A percentile compares a stretch with the other conserved stretches of the same genome.
Evolutionary conservation across 2,888 invertebrate genomes (phyloP).

Genomic region (Eudasyphora cyanicolor): DNA sequence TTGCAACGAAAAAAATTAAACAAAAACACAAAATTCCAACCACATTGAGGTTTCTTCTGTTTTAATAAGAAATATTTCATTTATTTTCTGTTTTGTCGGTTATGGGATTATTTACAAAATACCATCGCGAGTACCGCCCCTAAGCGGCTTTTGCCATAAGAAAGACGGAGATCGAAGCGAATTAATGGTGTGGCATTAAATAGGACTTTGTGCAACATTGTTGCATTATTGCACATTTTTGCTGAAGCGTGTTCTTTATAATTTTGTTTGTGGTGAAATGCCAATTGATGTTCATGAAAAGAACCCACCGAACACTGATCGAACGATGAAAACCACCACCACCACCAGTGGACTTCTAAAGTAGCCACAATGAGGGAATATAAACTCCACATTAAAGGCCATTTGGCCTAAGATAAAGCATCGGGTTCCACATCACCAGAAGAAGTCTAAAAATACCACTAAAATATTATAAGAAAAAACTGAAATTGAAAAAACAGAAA

Average conservation of each 20-base stretch:
- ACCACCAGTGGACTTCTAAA: background rate
- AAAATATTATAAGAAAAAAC: background rate
- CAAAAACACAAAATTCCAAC: background rate
- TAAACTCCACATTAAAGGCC: background rate
- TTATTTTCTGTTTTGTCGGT: background rate
- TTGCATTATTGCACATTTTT: slow-evolving; percentile 43
- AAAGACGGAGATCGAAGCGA: background rate
- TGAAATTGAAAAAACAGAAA: slow-evolving; percentile 30
- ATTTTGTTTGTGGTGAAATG: slow-evolving; percentile 12
- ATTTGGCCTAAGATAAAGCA: background rate
- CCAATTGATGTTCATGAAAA: background rate
- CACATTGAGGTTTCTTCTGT: background rate
- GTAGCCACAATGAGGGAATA: background rate
- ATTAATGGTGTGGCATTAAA: slow-evolving; percentile 3
- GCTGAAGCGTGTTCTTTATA: slow-evolving; percentile 32
- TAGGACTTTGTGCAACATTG: slow-evolving; percentile 48
- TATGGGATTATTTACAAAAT: background rate
- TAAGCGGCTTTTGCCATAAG: background rate
- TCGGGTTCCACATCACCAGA: background rate
- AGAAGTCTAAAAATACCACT: background rate
- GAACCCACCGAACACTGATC: background rate
- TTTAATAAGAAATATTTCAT: background rate
- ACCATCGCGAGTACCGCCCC: background rate
- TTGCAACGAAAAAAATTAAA: background rate
- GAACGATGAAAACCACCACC: background rate